Percentiles rank a stretch among this genome's conserved stretches.
phyloP scores from a whole-genome alignment of 2,113 vertebrate species.

The Phylloscopus whistleri region DNA sequence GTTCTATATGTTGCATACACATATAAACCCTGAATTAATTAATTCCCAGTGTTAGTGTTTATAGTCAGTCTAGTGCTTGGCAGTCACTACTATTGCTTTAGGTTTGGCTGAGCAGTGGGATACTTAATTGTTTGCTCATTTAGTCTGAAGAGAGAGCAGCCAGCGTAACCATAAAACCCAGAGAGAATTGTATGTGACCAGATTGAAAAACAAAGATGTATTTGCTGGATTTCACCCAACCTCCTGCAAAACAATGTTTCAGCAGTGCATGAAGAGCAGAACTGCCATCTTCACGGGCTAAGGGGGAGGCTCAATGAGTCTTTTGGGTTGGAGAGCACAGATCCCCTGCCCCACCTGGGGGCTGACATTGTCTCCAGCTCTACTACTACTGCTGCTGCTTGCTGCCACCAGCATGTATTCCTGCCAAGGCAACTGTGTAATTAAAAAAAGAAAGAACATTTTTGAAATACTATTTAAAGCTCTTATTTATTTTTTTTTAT shows the following conservation, averaged over 20 bases:
- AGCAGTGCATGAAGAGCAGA: background rate
- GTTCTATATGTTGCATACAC: background rate
- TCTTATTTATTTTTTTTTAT: background rate
- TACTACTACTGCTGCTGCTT: background rate
- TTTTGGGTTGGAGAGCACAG: fast-evolving
- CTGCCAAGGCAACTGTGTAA: background rate
- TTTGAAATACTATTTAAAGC: fast-evolving
- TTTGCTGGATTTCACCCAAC: slow-evolving; percentile 12
- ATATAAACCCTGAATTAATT: background rate
- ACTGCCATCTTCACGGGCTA: background rate
- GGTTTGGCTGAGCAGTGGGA: slow-evolving; percentile 16
- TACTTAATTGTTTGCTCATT: slow-evolving; percentile 56
- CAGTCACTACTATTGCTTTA: slow-evolving; percentile 22
- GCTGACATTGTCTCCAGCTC: background rate
- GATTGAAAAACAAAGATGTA: background rate
- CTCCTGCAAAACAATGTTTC: background rate
- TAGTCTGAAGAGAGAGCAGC: slow-evolving; percentile 28
- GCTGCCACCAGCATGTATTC: background rate
- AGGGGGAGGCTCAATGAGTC: fast-evolving
- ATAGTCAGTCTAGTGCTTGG: slow-evolving; percentile 6
- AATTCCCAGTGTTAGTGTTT: slow-evolving; percentile 19
- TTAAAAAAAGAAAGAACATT: background rate
- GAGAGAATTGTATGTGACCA: slow-evolving; percentile 9
- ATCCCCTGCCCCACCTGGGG: background rate
- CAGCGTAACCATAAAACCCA: slow-evolving; percentile 16